Evolutionary conservation across 1,140 invertebrate genomes (phyloP).

Genomic region (Luehdorfia chinensis): DNA sequence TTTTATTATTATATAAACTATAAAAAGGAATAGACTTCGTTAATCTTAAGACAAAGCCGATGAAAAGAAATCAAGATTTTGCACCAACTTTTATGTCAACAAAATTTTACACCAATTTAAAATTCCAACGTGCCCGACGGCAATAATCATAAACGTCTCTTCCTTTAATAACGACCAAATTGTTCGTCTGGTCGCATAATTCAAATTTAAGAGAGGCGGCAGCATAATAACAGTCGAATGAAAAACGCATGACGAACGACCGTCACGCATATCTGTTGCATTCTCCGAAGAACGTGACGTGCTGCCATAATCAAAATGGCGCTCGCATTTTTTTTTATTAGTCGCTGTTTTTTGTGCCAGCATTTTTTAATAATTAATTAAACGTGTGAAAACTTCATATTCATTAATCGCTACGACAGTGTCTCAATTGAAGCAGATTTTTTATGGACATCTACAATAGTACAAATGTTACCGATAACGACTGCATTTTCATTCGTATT

Average conservation of each 20-base stretch:
- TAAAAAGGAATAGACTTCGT: too few relatives aligned
- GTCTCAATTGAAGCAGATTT: too few relatives aligned
- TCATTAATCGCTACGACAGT: too few relatives aligned
- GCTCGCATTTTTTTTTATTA: slow-evolving; percentile 6
- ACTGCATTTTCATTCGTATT: too few relatives aligned
- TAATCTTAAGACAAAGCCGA: too few relatives aligned
- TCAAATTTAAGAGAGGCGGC: slow-evolving; percentile 29
- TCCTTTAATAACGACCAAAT: slow-evolving; percentile 21
- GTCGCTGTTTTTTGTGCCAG: too few relatives aligned
- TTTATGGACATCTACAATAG: too few relatives aligned
- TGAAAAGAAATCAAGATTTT: background rate
- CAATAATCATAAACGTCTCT: slow-evolving; percentile 23
- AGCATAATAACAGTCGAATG: slow-evolving; percentile 25
- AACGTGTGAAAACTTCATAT: too few relatives aligned
- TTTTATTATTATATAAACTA: too few relatives aligned
- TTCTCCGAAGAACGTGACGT: slow-evolving; percentile 5
- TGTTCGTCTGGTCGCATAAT: slow-evolving; percentile 25
- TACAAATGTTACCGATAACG: too few relatives aligned
- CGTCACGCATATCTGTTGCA: slow-evolving; percentile 5
- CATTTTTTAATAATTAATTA: too few relatives aligned
- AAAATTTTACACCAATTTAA: slow-evolving; percentile 2
- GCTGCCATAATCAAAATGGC: slow-evolving; percentile 7
- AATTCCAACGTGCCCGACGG: background rate
- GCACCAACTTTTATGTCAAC: slow-evolving; percentile 13
- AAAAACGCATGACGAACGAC: slow-evolving; percentile 17